Conservation (phyloP, 1,140 invertebrate species). For the Venustaconcha ellipsiformis region DNA sequence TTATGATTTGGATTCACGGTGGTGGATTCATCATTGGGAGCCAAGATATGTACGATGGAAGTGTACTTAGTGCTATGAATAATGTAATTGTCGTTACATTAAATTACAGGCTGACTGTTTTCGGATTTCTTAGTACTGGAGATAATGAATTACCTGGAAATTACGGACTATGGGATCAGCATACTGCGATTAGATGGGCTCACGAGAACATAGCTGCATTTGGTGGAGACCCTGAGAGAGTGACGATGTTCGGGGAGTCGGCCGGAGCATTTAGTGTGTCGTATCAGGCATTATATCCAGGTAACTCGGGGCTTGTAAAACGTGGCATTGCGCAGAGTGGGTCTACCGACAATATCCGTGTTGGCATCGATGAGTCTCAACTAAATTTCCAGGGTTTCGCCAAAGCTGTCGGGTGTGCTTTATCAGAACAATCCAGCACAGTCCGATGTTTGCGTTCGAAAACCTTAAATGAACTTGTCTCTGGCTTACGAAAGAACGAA, state of each 20-base stretch:
- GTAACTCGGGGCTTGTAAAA: constrained; percentile 85
- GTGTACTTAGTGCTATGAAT: constrained; percentile 11
- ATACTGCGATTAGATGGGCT: constrained; percentile 74
- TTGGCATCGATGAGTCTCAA: too few species aligned
- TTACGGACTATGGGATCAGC: constrained; percentile 76
- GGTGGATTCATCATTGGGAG: constrained; percentile 32
- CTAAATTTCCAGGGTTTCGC: too few species aligned
- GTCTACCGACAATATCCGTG: too few species aligned
- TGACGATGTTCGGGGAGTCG: constrained; percentile 60
- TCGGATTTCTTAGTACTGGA: constrained; percentile 41
- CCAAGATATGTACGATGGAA: constrained; percentile 21
- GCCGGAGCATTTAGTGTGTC: constrained; percentile 68
- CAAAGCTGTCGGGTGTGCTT: too few species aligned
- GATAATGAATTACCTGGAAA: constrained; percentile 34
- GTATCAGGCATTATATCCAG: constrained; percentile 87
- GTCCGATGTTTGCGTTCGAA: too few species aligned
- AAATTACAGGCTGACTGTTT: constrained; percentile 40
- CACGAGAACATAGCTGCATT: constrained; percentile 64
- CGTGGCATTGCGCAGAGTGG: constrained; percentile 73
- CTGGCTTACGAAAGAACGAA: too few species aligned
- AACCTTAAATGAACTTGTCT: too few species aligned
- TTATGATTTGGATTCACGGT: constrained; percentile 49
- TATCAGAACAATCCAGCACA: too few species aligned
- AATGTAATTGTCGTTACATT: constrained; percentile 45
- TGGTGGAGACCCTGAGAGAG: constrained; percentile 52